phyloP scores from a whole-genome alignment of 2,888 invertebrate genomes.

The Hermodice carunculata region DNA sequence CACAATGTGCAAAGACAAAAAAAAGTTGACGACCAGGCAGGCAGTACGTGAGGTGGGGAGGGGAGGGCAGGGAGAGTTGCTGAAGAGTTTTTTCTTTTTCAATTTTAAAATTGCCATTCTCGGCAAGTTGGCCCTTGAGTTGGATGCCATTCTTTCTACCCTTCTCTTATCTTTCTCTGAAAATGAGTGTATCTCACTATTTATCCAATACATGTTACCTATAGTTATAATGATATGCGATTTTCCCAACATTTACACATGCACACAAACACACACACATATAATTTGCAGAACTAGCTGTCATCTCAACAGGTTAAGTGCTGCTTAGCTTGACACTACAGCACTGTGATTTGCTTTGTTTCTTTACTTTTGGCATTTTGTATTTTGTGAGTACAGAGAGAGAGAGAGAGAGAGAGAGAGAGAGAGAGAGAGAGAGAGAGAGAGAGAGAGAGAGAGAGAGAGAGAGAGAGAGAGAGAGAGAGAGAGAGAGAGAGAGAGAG shows the following conservation, averaged over 20 bases:
- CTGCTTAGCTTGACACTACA: neutral
- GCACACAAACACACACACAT: too few relatives aligned
- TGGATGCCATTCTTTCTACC: too few relatives aligned
- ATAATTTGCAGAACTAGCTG: neutral
- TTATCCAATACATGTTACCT: too few relatives aligned
- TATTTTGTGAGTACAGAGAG: too few relatives aligned
- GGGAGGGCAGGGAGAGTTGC: neutral
- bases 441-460: neutral
- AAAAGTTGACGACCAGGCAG: too few relatives aligned
- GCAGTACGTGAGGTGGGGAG: neutral
- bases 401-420: neutral
- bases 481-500: neutral
- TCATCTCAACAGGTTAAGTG: neutral
- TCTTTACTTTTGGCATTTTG: too few relatives aligned
- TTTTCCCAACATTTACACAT: neutral
- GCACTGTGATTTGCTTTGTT: neutral
- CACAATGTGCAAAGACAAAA: too few relatives aligned
- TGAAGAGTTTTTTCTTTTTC: neutral
- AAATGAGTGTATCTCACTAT: too few relatives aligned
- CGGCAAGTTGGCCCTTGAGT: too few relatives aligned
- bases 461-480: neutral
- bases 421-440: neutral
- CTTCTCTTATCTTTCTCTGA: too few relatives aligned
- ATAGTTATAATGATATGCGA: too few relatives aligned
- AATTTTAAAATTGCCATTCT: neutral